Conservation (phyloP, 2,797 vertebrate genomes). For the Phrynocephalus guinanensis region DNA sequence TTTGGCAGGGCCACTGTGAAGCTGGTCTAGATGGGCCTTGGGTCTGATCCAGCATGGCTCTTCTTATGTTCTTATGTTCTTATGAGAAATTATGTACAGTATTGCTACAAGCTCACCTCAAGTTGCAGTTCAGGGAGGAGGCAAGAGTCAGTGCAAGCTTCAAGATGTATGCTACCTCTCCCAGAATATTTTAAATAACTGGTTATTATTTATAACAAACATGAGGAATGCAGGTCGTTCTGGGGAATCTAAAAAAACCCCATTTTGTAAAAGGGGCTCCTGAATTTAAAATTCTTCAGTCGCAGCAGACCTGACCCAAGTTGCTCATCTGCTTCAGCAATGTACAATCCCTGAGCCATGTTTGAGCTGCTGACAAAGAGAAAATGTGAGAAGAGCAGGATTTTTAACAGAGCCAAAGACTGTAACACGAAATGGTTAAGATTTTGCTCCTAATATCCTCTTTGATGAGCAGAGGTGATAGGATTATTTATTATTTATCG, state of each 20-base stretch:
- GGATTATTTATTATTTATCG: constrained; percentile 55
- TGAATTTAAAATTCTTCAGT: constrained; percentile 14
- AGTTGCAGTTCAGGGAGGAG: too few species aligned
- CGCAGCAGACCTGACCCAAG: constrained; percentile 18
- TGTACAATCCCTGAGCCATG: constrained; percentile 49
- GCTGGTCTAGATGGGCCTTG: too few species aligned
- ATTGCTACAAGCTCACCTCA: background rate
- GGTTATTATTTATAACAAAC: background rate
- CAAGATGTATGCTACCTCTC: background rate
- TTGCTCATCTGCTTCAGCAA: background rate
- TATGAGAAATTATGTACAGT: background rate
- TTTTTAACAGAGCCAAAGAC: constrained; percentile 18
- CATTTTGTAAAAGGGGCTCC: background rate
- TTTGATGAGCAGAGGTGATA: background rate
- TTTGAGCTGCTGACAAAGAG: constrained; percentile 56
- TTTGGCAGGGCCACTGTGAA: too few species aligned
- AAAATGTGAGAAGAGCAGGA: constrained; percentile 25
- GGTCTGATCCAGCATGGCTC: too few species aligned
- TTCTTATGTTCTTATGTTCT: too few species aligned
- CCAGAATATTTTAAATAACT: background rate
- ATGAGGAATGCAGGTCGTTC: background rate
- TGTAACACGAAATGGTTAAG: background rate
- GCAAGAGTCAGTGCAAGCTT: background rate
- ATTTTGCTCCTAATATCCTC: constrained; percentile 14
- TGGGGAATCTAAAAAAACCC: background rate